Evolutionary conservation across 2,888 invertebrate genomes (phyloP), one percentile per base, ranked within the genome.

Genomic region (Noctua pronuba): DNA sequence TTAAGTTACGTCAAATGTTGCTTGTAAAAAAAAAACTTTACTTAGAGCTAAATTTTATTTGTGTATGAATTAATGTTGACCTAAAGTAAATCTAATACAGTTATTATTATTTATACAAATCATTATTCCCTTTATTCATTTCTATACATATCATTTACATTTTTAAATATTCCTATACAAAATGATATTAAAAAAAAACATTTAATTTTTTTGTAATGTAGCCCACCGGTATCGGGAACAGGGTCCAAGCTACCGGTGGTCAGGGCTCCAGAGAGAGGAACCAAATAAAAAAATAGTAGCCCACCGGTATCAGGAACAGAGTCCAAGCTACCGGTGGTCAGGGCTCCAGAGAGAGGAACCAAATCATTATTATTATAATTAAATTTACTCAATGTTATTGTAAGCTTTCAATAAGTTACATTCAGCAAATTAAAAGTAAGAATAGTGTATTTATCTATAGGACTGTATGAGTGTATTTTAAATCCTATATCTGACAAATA

Each of bases 401-500:
- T 52, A n/a, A 35, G 7, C 38, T 18, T 68, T n/a, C 0, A n/a
- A n/a, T 10, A 38, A 69, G 5, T n/a, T 18, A n/a, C n/a, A 35
- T 18, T 60, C n/a, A 18, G 8, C 0, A 10, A 2, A 38, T 35
- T n/a, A 52, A 62, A 24, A 31, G 31, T 1, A 1, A 24, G 24
- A 24, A 2, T 58, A n/a, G 16, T 13, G 13, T 28, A 21, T 8
- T 31, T 64, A 64, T n/a, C 2, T 52, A 8, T 8, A 31, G 13
- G 16, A 7, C 4, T 41, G 21, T 7, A 46, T 41, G 18, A 10
- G 10, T 68, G 46, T 28, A 44, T 24, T 18, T 46, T 21, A 60
- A 58, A 0, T 28, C n/a, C 10, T 5, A 62, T 44, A 84, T 84
- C 49, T 68, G 18, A 58, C 2, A 67, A 72, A 67, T 62, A 82